Base-by-base conservation (phyloP, 2,113 vertebrate genomes). In the Grammomys surdaster region DNA sequence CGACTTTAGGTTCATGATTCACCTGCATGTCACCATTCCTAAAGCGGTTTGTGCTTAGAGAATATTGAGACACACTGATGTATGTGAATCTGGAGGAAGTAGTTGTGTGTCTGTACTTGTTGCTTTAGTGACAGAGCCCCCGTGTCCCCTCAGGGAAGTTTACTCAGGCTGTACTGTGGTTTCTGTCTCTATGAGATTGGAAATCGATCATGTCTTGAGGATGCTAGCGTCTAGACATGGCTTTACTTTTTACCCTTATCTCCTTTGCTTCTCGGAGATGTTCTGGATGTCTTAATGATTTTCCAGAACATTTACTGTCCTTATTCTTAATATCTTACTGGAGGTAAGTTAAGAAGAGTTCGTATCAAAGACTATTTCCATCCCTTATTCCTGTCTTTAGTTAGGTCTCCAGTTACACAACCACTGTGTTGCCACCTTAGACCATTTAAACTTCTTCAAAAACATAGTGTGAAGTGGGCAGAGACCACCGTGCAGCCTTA, bases 21-120 rank as follows among this genome's bases (percentile, higher is more conserved):
- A 26, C 76, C 63, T 70, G 36, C 22, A 78, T 76, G 69, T 96
- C 78, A 26, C 72, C 54, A 65, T 73, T 87, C 58, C 43, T 80
- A 73, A 88, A 67, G 54, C 16, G 7, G 84, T 88, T 67, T 92
- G 63, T 67, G 80, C 19, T 90, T 76, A 46, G 46, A 48, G 54
- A 54, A 54, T 33, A 16, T 48, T 72, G 54, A 85, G 95, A 81
- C 95, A 86, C 67, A 19, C 51, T 90, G 54, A 89, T 48, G 22
- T 28, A 67, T 77, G 33, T 90, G 76, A 76, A 12, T 96, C 88
- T 95, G 13, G 28, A 95, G 94, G 95, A 95, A 96, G 97, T 90
- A 95, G 58, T 78, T 81, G 36, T 40, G n/a, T 16, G 19, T 54
- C n/a, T 73, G 88, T 92, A 88, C 48, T 94, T 28, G 67, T 73